These are phyloP conservation scores for Neoaliturus tenellus DNA, from an alignment of 2,888 invertebrate genomes.

Conservation along the genomic window DNA sequence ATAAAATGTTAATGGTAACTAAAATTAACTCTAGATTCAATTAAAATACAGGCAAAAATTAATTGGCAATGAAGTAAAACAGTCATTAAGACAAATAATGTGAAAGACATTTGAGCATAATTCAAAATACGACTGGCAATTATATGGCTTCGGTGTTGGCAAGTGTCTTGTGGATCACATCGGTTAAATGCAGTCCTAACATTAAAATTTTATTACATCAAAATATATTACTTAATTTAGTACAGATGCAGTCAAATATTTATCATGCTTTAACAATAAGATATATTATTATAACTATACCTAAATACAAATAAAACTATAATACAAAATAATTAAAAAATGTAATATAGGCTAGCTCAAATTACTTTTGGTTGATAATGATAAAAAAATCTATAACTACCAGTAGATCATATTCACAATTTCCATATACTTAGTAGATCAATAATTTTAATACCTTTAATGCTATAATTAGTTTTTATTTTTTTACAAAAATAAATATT, in stretches of 20 bases:
- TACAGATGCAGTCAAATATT: background rate
- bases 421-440: no score
- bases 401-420: no score
- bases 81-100: no score
- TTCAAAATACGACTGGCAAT: background rate
- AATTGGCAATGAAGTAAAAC: no score
- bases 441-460: no score
- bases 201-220: background rate
- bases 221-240: background rate
- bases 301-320: no score
- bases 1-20: background rate
- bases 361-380: no score
- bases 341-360: no score
- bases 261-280: background rate
- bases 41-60: background rate
- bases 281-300: background rate
- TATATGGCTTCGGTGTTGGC: background rate
- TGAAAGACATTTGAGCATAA: background rate
- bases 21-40: background rate
- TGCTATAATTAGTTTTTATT: no score
- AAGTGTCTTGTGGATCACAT: background rate
- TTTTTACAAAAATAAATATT: no score
- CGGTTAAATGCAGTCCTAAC: background rate
- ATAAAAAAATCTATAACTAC: no score
- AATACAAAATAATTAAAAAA: no score